Evolutionary conservation across 2,888 invertebrate genomes (phyloP).

Genomic region (Cerastis rubricosa): DNA sequence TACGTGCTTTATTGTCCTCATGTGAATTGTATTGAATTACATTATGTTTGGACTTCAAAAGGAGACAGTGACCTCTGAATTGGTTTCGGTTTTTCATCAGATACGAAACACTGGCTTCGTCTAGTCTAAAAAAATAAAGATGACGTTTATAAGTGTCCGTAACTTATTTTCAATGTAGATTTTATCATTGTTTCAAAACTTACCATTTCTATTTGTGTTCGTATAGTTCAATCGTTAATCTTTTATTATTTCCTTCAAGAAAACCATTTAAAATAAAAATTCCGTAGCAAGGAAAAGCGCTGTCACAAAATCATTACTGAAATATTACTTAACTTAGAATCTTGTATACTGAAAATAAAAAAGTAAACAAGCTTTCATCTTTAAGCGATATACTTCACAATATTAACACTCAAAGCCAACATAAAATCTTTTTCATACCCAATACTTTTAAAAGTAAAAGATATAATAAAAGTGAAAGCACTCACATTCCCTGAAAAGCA

Average conservation of each 20-base stretch:
- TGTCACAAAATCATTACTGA: neutral
- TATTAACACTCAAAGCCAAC: conserved; percentile 7
- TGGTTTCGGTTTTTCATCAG: neutral
- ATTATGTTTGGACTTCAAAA: neutral
- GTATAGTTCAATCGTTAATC: neutral
- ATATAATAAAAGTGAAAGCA: conserved; percentile 27
- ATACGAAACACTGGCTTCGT: too few species aligned
- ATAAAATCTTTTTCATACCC: conserved; percentile 10
- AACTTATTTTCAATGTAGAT: too few species aligned
- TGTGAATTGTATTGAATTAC: neutral
- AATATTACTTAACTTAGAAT: neutral
- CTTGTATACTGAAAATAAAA: neutral
- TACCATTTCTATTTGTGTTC: neutral
- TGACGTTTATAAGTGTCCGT: too few species aligned
- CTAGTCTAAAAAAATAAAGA: too few species aligned
- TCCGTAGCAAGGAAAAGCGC: neutral
- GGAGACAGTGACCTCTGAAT: neutral
- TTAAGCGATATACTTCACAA: neutral
- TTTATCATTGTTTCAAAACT: too few species aligned
- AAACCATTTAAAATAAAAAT: neutral
- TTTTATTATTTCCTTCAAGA: too few species aligned
- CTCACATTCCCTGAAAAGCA: conserved; percentile 25
- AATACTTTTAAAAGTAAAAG: conserved; percentile 42
- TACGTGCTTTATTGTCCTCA: neutral
- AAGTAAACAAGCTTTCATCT: neutral